Evolutionary conservation across 2,113 vertebrate species (phyloP).

Genomic region (Lampris megalopsis): DNA sequence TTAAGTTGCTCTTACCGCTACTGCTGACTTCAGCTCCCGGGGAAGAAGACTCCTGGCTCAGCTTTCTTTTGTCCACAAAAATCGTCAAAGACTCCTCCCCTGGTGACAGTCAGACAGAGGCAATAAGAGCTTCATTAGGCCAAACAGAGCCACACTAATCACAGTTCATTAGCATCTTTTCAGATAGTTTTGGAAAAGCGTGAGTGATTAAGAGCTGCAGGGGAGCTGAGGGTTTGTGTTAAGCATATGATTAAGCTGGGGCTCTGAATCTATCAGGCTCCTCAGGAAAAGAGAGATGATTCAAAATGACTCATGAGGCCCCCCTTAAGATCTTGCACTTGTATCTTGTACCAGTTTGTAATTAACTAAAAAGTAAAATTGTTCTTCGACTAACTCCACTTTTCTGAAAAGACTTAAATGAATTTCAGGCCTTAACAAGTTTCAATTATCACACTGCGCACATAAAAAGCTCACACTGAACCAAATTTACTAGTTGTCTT

Average conservation of each 20-base stretch:
- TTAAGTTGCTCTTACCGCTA: conserved; percentile 52
- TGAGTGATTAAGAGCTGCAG: conserved; percentile 62
- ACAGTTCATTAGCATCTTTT: conserved; percentile 71
- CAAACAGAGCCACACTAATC: conserved; percentile 69
- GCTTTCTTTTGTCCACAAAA: conserved; percentile 86
- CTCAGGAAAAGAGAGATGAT: conserved; percentile 28
- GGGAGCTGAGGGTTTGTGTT: conserved; percentile 48
- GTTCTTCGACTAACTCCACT: neutral
- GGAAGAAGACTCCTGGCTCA: conserved; percentile 72
- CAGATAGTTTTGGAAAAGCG: conserved; percentile 48
- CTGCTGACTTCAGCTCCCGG: conserved; percentile 33
- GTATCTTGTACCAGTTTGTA: neutral
- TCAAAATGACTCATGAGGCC: conserved; percentile 39
- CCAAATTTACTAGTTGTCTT: neutral
- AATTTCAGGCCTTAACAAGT: neutral
- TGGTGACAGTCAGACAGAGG: conserved; percentile 66
- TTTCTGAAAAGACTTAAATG: neutral
- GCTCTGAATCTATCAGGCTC: conserved; percentile 51
- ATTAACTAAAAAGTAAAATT: conserved; percentile 27
- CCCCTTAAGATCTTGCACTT: conserved; percentile 43
- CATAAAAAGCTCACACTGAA: neutral
- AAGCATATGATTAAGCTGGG: conserved; percentile 54
- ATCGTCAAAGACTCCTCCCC: conserved; percentile 87
- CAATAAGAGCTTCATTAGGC: conserved; percentile 66
- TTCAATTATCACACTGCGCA: neutral